Base-by-base conservation (phyloP, 2,113 vertebrate genomes). In the Neoarius graeffei region DNA sequence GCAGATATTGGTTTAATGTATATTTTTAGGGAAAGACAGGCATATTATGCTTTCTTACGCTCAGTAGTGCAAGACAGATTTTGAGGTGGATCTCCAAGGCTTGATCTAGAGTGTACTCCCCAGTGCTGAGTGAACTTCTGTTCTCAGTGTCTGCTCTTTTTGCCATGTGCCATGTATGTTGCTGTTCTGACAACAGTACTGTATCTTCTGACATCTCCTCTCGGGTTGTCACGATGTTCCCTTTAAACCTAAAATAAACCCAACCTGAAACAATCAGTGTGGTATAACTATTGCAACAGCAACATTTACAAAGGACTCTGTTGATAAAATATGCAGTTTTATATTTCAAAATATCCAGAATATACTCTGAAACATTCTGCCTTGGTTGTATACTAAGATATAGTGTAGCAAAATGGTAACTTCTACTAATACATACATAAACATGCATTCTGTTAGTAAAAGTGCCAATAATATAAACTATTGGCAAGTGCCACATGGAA, bases 1-100 rank as follows among this genome's bases (percentile, higher is more conserved):
- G 1, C 9, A 62, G 13, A 62, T 60, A 60, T 60, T 35, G 27
- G 42, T 76, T 76, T 76, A 4, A 77, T 30, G 52, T 25, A 50
- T 15, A 60, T 76, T 10, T 17, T 48, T 74, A 57, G 57, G 54
- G 15, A 56, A 1, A 25, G 71, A 74, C 71, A 52, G 11, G 8
- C 7, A 56, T 77, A 4, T 59, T 59, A 10, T 13, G 30, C 4
- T 13, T 50, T 23, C 88, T 88, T 92, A 97, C 97, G 96, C 95
- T 94, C 87, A 99, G 90, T 89, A 99, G 95, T 67, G 93, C 93
- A 88, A 91, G 94, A 92, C 97, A 99, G 86, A 97, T 93, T 73
- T 94, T 96, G 89, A 99, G 94, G 89, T 99, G 98, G 56, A 94
- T 93, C 1, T 93, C 85, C 69, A 99, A 77, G 59, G 97, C 94